A percentile compares a stretch with the other conserved stretches of the same genome.
Evolutionary conservation across 2,113 vertebrate species (phyloP).

Genomic region (Thomomys bottae): DNA sequence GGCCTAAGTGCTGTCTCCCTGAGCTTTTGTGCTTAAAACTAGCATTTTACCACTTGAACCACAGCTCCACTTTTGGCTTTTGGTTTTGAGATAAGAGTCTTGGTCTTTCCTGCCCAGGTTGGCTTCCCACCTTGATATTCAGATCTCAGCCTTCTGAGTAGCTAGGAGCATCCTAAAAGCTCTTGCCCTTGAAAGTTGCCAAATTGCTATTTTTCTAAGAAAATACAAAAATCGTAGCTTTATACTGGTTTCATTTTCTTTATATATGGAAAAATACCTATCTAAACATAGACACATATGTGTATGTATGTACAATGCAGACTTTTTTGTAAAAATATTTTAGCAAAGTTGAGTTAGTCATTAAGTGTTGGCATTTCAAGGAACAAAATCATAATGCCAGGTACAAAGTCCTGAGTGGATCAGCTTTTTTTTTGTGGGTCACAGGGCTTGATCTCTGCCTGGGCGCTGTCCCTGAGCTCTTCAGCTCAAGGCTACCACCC

Average conservation of each 20-base stretch:
- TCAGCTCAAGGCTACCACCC: no score
- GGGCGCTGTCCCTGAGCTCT: no score
- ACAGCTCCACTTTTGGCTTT: no score
- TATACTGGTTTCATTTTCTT: slow-evolving; percentile 33
- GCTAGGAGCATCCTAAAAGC: background rate
- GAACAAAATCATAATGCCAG: background rate
- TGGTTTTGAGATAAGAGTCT: no score
- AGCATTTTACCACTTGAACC: no score
- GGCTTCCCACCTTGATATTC: no score
- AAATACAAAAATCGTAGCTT: background rate
- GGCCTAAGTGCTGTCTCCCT: no score
- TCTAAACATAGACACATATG: background rate
- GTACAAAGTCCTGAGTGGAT: background rate
- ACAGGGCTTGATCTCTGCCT: no score
- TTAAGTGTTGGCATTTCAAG: slow-evolving; percentile 40
- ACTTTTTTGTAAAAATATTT: slow-evolving; percentile 6
- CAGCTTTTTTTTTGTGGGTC: background rate
- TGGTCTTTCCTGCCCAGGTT: no score
- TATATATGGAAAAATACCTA: background rate
- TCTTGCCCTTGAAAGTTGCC: slow-evolving; percentile 28
- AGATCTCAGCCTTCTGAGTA: no score
- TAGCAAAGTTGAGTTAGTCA: background rate
- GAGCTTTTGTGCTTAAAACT: no score
- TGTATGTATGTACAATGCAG: no score
- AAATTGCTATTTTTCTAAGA: slow-evolving; percentile 15